phyloP scores from a whole-genome alignment of 2,113 vertebrate genomes.

The Haliaeetus leucogaster region DNA sequence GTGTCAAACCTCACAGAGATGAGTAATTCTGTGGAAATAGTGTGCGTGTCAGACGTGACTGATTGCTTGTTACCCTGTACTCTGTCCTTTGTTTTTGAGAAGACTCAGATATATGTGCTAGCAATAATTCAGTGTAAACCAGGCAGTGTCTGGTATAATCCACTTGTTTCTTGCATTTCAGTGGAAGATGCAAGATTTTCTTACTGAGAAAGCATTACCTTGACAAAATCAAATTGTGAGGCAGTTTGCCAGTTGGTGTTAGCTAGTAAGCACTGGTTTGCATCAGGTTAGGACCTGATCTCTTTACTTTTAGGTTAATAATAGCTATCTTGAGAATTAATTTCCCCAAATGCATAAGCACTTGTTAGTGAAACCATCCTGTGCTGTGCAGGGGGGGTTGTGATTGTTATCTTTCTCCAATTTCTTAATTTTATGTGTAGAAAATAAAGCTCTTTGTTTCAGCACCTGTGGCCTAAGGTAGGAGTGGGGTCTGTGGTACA shows the following conservation, averaged over 20 bases:
- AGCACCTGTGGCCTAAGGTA: background rate
- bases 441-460: background rate
- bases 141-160: background rate
- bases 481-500: background rate
- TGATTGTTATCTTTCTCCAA: accelerated
- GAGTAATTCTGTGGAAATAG: constrained; percentile 53
- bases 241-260: background rate
- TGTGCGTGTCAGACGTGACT: constrained; percentile 22
- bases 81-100: constrained; percentile 5
- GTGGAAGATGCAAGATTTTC: background rate
- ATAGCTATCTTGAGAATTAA: background rate
- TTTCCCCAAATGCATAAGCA: background rate
- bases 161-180: background rate
- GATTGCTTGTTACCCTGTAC: background rate
- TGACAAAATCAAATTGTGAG: background rate
- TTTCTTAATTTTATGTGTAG: background rate
- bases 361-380: background rate
- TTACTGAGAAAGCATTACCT: background rate
- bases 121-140: background rate
- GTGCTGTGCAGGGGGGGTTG: background rate
- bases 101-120: background rate
- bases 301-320: background rate
- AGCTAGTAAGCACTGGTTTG: background rate
- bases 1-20: constrained; percentile 9
- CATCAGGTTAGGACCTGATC: background rate